Base-by-base conservation (phyloP, 2,113 vertebrate species). In the Dascyllus trimaculatus region DNA sequence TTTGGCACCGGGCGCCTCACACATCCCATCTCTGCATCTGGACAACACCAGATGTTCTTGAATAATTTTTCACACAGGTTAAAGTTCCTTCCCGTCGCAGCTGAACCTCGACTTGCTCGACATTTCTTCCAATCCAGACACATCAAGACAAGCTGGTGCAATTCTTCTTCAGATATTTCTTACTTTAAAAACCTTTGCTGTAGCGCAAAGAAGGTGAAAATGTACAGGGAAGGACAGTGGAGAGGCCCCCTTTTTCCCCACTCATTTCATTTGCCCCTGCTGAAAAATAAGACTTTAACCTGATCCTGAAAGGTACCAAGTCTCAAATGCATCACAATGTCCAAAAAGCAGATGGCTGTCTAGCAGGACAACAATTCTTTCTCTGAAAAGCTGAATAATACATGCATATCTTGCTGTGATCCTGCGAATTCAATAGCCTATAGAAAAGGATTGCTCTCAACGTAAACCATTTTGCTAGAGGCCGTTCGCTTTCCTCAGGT, bases 371-470 rank as follows among this genome's bases (percentile, higher is more conserved):
- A 82, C 84, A 76, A 81, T 85, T 85, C 85, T 80, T 70, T 83
- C 66, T 82, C 62, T 61, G 71, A 87, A 87, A 78, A 29, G 57
- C 85, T 93, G 88, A 91, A 93, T 93, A 93, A 93, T 88, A 86
- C 88, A 92, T 89, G 85, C 81, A 87, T 71, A 85, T 85, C 75
- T 89, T 61, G 71, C 64, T 78, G 80, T 80, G 86, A 91, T 90
- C 88, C 78, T 32, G 78, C 32, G 4, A 89, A 87, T 93, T 90
- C 87, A 85, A 88, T 81, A 82, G 89, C 85, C 79, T 89, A 90
- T 85, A 90, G 88, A 86, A 84, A 88, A 82, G 73, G 78, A 91
- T 90, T 81, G 81, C 85, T 90, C 89, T 85, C 83, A 84, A 89
- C 80, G 82, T 84, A 91, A 90, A 91, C 84, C 85, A 86, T 88